Evolutionary conservation across 2,888 invertebrate genomes (phyloP).

Genomic region (Agriopis marginaria): DNA sequence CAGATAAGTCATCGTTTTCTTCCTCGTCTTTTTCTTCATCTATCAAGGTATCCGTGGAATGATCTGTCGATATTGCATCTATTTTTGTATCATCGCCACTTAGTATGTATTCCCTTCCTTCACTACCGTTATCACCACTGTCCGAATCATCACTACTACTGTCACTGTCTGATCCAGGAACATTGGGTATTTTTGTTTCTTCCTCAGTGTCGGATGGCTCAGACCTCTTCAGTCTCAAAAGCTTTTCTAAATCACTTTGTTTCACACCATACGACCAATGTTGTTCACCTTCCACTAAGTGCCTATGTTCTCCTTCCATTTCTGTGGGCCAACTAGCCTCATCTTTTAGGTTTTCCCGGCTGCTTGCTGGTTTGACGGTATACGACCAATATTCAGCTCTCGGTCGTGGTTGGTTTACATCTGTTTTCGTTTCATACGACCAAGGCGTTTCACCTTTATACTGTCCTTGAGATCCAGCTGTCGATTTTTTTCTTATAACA

Average conservation of each 20-base stretch:
- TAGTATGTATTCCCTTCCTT: constrained; percentile 71
- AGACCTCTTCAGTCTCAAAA: constrained; percentile 76
- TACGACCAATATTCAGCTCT: constrained; percentile 31
- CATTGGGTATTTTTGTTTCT: constrained; percentile 58
- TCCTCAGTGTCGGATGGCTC: constrained; percentile 77
- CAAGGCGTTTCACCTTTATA: constrained; percentile 73
- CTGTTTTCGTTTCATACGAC: constrained; percentile 65
- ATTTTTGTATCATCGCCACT: constrained; percentile 72
- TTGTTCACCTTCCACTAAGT: constrained; percentile 60
- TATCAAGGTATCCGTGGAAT: constrained; percentile 80
- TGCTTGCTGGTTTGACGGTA: constrained; percentile 19
- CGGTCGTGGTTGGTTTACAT: constrained; percentile 19
- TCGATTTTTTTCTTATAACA: constrained; percentile 78
- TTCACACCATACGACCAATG: constrained; percentile 83
- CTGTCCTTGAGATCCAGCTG: constrained; percentile 64
- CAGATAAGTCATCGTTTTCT: constrained; percentile 69
- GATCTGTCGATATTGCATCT: constrained; percentile 77
- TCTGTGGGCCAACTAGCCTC: constrained; percentile 13
- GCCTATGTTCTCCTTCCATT: constrained; percentile 17
- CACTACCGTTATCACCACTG: constrained; percentile 67
- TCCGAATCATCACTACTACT: constrained; percentile 67
- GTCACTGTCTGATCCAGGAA: constrained; percentile 50
- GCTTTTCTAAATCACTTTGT: constrained; percentile 79
- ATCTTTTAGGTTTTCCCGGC: constrained; percentile 19
- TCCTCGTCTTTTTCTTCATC: constrained; percentile 74